Evolutionary conservation across 2,888 invertebrate genomes (phyloP).

Genomic region (Amphipyra berbera): DNA sequence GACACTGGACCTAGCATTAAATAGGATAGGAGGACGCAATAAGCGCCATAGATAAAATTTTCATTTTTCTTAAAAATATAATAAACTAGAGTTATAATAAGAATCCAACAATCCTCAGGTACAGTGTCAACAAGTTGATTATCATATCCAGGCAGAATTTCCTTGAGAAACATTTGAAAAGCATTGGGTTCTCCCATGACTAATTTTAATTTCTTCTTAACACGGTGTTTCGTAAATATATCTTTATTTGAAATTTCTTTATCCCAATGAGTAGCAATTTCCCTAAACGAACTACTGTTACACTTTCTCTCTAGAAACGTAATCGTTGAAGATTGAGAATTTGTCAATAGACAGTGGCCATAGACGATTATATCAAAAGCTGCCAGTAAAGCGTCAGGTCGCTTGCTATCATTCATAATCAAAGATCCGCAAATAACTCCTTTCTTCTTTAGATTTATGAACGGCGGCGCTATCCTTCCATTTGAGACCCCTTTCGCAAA

Average conservation of each 20-base stretch:
- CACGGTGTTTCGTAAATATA: conserved; percentile 36
- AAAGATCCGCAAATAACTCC: conserved; percentile 46
- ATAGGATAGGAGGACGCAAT: conserved; percentile 59
- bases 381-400: conserved; percentile 63
- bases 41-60: conserved; percentile 49
- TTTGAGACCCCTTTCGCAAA: conserved; percentile 54
- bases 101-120: conserved; percentile 21
- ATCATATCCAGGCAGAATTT: conserved; percentile 32
- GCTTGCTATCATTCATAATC: conserved; percentile 32
- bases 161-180: conserved; percentile 41
- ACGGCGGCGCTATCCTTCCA: conserved; percentile 57
- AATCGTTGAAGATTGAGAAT: conserved; percentile 43
- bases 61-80: conserved; percentile 55
- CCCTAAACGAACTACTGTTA: conserved; percentile 9
- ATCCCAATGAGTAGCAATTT: conserved; percentile 29
- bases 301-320: conserved; percentile 41
- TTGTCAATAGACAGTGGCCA: conserved; percentile 57
- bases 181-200: neutral
- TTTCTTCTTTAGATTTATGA: conserved; percentile 59
- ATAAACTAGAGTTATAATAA: conserved; percentile 59
- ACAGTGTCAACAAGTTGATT: neutral
- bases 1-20: conserved; percentile 42
- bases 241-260: conserved; percentile 35
- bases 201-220: conserved; percentile 18
- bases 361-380: conserved; percentile 62